Evolutionary conservation across 2,888 invertebrate species (phyloP), one percentile per base, ranked within the genome.

Genomic region (Sacculina carcini): DNA sequence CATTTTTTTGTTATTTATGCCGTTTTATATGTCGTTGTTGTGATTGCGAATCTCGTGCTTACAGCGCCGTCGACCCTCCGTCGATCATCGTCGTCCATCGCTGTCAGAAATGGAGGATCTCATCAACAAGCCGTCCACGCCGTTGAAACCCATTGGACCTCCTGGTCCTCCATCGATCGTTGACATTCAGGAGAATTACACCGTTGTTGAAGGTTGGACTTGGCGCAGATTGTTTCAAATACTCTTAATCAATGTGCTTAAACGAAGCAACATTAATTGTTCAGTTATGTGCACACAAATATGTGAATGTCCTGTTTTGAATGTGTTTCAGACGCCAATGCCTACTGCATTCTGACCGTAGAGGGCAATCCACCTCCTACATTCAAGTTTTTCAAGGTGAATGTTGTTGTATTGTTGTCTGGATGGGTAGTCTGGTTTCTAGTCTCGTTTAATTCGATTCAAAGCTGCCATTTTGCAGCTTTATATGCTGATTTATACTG

Each of bases 301-400:
- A 16, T 42, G 36, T 21, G 31, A 24, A 16, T 52, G 51, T n/a
- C n/a, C n/a, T n/a, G n/a, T n/a, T n/a, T n/a, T n/a, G n/a, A n/a
- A n/a, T n/a, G n/a, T n/a, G 29, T 51, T 62, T 46, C 67, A 86
- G 90, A 87, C 71, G 78, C 80, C 70, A 85, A 83, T 62, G 92
- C 83, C 51, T 89, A 87, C 67, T 78, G 94, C 64, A 84, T 84
- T 53, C 79, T 92, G 52, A 79, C 79, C 68, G 81, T 96, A 58
- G 87, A 90, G 68, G 92, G 94, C 64, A 81, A 82, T 62, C 92
- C 94, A 47, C 77, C 85, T 51, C 94, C 96, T 5, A 84, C 84
- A 23, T 89, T 94, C 69, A 86, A 82, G 67, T 92, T 87, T 71
- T 89, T 84, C 72, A 89, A 87, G 67, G 71, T 70, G 61, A 57